Evolutionary conservation across 2,113 vertebrate genomes (phyloP).

Genomic region (Entelurus aequoreus): DNA sequence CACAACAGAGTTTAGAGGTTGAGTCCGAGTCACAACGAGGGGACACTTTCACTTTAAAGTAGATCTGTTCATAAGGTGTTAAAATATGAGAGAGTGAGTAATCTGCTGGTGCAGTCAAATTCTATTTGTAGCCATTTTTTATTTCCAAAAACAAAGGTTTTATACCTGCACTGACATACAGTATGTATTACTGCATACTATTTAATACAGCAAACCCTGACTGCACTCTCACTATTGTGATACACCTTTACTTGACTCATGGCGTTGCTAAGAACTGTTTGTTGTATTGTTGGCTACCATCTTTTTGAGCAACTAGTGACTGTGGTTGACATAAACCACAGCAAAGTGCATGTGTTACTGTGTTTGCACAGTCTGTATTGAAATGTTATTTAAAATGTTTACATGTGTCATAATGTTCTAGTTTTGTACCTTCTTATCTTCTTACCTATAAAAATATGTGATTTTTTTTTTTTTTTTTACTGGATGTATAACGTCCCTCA

Average conservation of each 20-base stretch:
- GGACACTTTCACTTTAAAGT: conserved; percentile 56
- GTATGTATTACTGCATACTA: conserved; percentile 9
- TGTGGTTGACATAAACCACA: conserved; percentile 4
- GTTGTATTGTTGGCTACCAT: conserved; percentile 1
- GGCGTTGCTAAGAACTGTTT: conserved; percentile 17
- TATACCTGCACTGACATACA: conserved; percentile 53
- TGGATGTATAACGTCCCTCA: background rate
- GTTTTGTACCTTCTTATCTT: conserved; percentile 32
- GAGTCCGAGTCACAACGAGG: conserved; percentile 35
- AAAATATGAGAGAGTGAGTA: conserved; percentile 7
- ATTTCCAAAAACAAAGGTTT: conserved; percentile 28
- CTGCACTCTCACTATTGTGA: conserved; percentile 11
- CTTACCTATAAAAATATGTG: conserved; percentile 29
- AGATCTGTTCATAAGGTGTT: conserved; percentile 17
- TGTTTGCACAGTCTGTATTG: background rate
- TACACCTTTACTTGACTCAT: conserved; percentile 6
- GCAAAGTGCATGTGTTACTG: conserved; percentile 17
- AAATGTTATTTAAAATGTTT: conserved; percentile 36
- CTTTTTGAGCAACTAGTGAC: conserved; percentile 9
- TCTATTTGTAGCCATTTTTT: conserved; percentile 14
- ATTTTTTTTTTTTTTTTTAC: conserved; percentile 41
- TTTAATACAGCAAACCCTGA: conserved; percentile 35
- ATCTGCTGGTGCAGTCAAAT: conserved; percentile 13
- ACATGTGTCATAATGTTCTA: conserved; percentile 33
- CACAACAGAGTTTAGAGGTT: conserved; percentile 46